phyloP scores from a whole-genome alignment of 2,888 invertebrate species.

The Ephialtes manifestator region DNA sequence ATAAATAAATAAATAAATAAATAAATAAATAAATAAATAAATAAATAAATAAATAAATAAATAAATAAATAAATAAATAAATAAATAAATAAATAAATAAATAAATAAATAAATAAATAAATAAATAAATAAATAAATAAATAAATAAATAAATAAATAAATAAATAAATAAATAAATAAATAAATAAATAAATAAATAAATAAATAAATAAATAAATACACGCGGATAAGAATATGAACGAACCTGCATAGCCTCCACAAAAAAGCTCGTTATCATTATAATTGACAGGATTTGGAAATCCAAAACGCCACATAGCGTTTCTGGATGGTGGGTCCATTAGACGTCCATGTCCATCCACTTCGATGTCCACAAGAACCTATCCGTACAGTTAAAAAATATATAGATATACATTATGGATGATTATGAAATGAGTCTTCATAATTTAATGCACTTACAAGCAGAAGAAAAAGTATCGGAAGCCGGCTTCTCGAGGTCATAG shows the following conservation, averaged over 20 bases:
- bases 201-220: too few relatives aligned
- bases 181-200: too few relatives aligned
- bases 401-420: not conserved
- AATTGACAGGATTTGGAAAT: constrained; percentile 97
- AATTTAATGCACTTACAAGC: constrained; percentile 46
- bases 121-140: too few relatives aligned
- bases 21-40: too few relatives aligned
- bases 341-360: constrained; percentile 92
- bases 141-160: too few relatives aligned
- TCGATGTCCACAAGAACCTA: constrained; percentile 75
- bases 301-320: constrained; percentile 98
- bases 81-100: too few relatives aligned
- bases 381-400: not conserved
- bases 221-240: constrained; percentile 54
- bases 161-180: too few relatives aligned
- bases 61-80: too few relatives aligned
- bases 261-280: constrained; percentile 97
- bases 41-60: too few relatives aligned
- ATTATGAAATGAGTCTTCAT: not conserved
- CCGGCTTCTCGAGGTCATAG: constrained; percentile 40
- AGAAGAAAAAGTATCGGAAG: constrained; percentile 29
- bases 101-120: too few relatives aligned
- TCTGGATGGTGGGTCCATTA: constrained; percentile 97
- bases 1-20: too few relatives aligned
- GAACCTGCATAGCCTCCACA: constrained; percentile 96